Evolutionary conservation across 2,113 vertebrate species (phyloP).

Genomic region (Madoqua kirkii): DNA sequence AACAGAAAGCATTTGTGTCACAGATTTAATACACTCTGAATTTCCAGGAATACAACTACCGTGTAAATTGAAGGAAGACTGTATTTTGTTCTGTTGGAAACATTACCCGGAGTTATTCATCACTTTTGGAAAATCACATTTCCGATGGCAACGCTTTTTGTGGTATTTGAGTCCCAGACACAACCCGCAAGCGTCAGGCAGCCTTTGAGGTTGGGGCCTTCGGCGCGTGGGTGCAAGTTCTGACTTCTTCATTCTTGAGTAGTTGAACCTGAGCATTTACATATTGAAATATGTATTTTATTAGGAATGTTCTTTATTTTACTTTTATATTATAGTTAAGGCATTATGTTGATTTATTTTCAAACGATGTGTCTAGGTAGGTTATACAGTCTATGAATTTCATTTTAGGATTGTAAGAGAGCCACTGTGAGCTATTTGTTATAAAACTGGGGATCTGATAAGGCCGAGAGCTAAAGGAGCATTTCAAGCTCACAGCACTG

Average conservation of each 20-base stretch:
- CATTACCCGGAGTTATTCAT: not conserved
- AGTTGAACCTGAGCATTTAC: not conserved
- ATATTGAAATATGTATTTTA: conserved; percentile 20
- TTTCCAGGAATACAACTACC: not conserved
- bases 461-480: not conserved
- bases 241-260: not conserved
- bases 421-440: conserved; percentile 11
- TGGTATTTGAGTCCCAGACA: not conserved
- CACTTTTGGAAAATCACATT: conserved; percentile 34
- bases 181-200: not conserved
- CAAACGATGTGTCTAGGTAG: not conserved
- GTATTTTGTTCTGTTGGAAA: not conserved
- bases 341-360: conserved; percentile 60
- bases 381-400: conserved; percentile 30
- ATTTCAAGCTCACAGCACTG: not conserved
- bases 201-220: not conserved
- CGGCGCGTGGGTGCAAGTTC: accelerated
- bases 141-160: not conserved
- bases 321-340: not conserved
- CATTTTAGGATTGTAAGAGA: not conserved
- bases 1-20: conserved; percentile 35
- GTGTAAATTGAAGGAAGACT: not conserved
- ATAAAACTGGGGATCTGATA: not conserved
- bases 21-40: not conserved
- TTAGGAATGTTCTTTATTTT: conserved; percentile 35